A percentile compares a stretch with the other conserved stretches of the same genome.
Evolutionary conservation across 1,140 invertebrate genomes (phyloP).

Genomic region (Brachionus rubens): DNA sequence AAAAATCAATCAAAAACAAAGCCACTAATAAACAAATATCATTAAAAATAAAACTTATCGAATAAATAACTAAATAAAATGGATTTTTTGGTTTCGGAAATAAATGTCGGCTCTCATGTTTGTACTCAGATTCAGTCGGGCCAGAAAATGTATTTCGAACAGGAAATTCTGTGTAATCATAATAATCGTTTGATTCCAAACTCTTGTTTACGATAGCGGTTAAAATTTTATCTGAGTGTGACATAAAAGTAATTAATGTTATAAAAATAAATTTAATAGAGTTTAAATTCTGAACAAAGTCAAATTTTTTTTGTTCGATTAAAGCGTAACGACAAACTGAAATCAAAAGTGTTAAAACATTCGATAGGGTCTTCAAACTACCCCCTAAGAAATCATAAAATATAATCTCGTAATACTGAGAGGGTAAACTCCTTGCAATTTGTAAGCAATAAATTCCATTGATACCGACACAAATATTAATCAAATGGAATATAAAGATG

Average conservation of each 20-base stretch:
- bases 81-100: neutral
- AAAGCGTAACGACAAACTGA: neutral
- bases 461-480: neutral
- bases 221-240: too few species aligned
- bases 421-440: neutral
- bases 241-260: neutral
- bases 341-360: neutral
- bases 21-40: neutral
- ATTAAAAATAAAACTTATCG: neutral
- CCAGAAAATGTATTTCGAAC: too few species aligned
- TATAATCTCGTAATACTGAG: conserved; percentile 1
- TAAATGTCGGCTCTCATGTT: too few species aligned
- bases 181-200: too few species aligned
- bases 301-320: too few species aligned
- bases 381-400: neutral
- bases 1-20: neutral
- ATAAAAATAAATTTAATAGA: neutral
- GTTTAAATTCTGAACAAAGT: neutral
- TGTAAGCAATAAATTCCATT: neutral
- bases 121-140: too few species aligned
- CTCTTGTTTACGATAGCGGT: too few species aligned
- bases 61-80: neutral
- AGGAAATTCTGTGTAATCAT: too few species aligned
- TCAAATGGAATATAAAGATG: neutral
- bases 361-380: neutral